Base-by-base conservation (phyloP, 2,888 invertebrate genomes). In the Heteromurus nitidus region DNA sequence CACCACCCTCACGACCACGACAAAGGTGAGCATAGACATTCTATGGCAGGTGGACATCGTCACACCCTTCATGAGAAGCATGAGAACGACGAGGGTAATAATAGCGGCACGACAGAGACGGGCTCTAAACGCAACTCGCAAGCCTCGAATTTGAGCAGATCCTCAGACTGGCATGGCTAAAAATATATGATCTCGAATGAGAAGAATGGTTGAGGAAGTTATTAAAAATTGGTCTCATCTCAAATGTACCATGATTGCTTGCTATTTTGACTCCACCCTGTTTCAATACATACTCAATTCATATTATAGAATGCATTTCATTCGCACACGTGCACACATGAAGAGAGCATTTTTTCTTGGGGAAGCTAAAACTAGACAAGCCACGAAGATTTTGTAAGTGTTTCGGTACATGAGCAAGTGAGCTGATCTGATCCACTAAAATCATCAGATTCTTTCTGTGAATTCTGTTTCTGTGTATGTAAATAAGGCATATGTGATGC, bases 121-220 rank as follows among this genome's bases (percentile, higher is more conserved):
- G n/a, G n/a, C n/a, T n/a, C n/a, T n/a, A n/a, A n/a, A n/a, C n/a
- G n/a, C n/a, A 3, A 50, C 50, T n/a, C 7, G 7, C 50, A 11
- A 13, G 50, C n/a, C 3, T 13, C 7, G 50, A 18, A 50, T n/a
- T n/a, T 5, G 11, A 50, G 50, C n/a, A n/a, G 7, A n/a, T 50
- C 50, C 11, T 50, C 50, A 50, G 50, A 50, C 18, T 50, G 50
- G 50, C 50, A 50, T 50, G n/a, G n/a, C 7, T 50, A 50, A 50
- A 50, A 50, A 18, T n/a, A n/a, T n/a, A n/a, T n/a, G n/a, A n/a
- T n/a, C n/a, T n/a, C n/a, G n/a, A n/a, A n/a, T n/a, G n/a, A n/a
- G n/a, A n/a, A n/a, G n/a, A n/a, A n/a, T n/a, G n/a, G n/a, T n/a
- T n/a, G n/a, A n/a, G n/a, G 13, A 13, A 18, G 3, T 50, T 50